phyloP scores from a whole-genome alignment of 2,888 invertebrate species.

The Busseola fusca region DNA sequence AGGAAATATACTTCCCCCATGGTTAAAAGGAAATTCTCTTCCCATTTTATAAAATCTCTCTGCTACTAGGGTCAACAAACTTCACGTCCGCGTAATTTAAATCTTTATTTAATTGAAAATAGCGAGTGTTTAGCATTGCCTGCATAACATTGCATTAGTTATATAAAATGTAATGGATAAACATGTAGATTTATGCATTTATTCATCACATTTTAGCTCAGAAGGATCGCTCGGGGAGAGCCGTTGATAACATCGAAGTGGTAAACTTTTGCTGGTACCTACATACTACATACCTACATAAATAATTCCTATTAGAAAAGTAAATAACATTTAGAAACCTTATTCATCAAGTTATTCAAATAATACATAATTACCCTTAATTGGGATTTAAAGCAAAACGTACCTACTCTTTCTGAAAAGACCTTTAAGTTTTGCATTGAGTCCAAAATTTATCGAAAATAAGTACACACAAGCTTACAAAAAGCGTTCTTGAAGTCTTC shows the following conservation, averaged over 20 bases:
- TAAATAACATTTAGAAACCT: constrained; percentile 17
- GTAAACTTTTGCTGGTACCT: constrained; percentile 24
- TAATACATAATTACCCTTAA: too few species aligned
- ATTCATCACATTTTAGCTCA: constrained; percentile 55
- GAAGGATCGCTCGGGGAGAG: constrained; percentile 53
- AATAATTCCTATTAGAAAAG: constrained; percentile 32
- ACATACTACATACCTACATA: constrained; percentile 23
- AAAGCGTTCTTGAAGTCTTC: not conserved
- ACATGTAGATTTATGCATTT: constrained; percentile 60
- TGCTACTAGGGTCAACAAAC: constrained; percentile 41
- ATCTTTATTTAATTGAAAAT: constrained; percentile 54
- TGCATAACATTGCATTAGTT: constrained; percentile 51
- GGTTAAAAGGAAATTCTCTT: not conserved
- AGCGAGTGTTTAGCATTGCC: constrained; percentile 51
- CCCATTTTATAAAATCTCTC: constrained; percentile 21
- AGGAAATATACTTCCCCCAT: constrained; percentile 13
- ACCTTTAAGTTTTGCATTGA: not conserved
- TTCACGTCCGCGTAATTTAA: constrained; percentile 31
- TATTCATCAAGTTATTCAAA: not conserved
- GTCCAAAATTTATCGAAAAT: not conserved
- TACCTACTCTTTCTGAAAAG: not conserved
- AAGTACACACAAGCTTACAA: not conserved
- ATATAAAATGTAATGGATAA: constrained; percentile 56
- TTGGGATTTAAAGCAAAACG: not conserved
- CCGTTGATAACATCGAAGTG: constrained; percentile 49